A percentile compares a stretch with the other conserved stretches of the same genome.
Conservation (phyloP, 1,140 invertebrate genomes). For the Panulirus ornatus region DNA sequence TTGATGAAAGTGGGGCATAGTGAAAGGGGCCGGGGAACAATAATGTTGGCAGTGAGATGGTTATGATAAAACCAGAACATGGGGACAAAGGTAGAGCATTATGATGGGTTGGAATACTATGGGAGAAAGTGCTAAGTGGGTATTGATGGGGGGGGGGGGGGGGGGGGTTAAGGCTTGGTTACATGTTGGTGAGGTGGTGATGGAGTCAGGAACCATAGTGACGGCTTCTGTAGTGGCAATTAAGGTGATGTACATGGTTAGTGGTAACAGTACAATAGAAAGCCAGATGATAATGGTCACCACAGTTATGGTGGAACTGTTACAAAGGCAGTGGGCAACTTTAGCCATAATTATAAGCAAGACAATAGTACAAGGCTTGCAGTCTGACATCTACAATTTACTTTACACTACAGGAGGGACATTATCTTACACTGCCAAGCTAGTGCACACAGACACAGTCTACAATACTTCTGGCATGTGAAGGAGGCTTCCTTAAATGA, state of each 20-base stretch:
- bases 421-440: neutral
- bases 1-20: too few species aligned
- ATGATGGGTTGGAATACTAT: neutral
- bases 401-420: neutral
- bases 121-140: neutral
- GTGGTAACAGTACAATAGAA: neutral
- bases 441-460: neutral
- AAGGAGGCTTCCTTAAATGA: neutral
- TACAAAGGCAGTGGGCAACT: neutral
- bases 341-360: conserved; percentile 4
- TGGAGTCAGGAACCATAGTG: too few species aligned
- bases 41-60: too few species aligned
- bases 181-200: too few species aligned
- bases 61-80: too few species aligned
- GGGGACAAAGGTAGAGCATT: too few species aligned
- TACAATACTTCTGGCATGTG: neutral
- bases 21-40: too few species aligned
- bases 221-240: too few species aligned
- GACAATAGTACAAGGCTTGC: neutral
- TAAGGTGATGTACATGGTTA: neutral
- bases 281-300: too few species aligned
- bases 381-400: neutral
- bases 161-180: too few species aligned
- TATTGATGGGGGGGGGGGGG: neutral
- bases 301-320: neutral